Conservation (phyloP, 2,797 vertebrate species). For the Sorex maritimensis region DNA sequence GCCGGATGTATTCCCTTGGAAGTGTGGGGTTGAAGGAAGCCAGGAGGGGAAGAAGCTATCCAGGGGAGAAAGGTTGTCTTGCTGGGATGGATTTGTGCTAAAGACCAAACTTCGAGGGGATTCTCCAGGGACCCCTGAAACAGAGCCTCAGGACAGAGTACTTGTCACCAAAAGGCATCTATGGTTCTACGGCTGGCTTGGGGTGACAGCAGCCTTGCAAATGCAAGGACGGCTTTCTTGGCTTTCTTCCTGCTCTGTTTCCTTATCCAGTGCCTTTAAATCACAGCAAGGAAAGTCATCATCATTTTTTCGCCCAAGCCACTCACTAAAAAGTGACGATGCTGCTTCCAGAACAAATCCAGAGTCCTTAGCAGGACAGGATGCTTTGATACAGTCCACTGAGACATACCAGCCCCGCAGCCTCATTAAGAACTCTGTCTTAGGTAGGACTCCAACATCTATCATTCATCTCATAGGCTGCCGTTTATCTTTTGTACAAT, state of each 20-base stretch:
- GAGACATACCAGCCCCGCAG: accelerated
- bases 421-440: slow-evolving; percentile 48
- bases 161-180: background rate
- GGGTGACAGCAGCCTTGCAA: background rate
- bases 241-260: background rate
- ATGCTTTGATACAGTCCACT: background rate
- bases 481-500: slow-evolving; percentile 72
- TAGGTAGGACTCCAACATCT: background rate
- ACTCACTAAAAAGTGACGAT: background rate
- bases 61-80: accelerated
- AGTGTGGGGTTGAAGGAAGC: background rate
- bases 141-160: accelerated
- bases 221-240: background rate
- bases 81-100: background rate
- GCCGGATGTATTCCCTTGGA: accelerated
- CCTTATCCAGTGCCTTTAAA: background rate
- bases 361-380: background rate
- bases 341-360: background rate
- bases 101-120: background rate
- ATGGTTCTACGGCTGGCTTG: background rate
- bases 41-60: background rate
- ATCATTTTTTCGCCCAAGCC: background rate
- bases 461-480: slow-evolving; percentile 61
- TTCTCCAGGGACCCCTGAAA: background rate
- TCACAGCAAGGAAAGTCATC: background rate